phyloP scores from a whole-genome alignment of 2,888 invertebrate species.

The Drosophila borealis region DNA sequence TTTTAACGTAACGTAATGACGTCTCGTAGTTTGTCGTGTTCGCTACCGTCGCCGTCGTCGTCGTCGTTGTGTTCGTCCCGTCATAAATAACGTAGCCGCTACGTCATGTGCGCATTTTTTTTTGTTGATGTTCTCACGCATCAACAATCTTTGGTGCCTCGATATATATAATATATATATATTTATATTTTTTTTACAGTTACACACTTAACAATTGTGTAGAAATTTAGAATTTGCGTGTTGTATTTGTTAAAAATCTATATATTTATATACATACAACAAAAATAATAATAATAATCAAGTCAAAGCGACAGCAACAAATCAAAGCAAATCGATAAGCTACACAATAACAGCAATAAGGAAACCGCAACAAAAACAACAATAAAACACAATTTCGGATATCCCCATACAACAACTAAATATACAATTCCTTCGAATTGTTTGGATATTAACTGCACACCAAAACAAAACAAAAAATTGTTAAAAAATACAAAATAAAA shows the following conservation, averaged over 20 bases:
- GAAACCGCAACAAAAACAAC: slow-evolving; percentile 36
- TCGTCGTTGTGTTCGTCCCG: slow-evolving; percentile 11
- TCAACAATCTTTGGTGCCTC: slow-evolving; percentile 23
- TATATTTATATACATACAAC: slow-evolving; percentile 33
- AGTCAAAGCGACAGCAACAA: slow-evolving; percentile 6
- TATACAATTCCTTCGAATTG: slow-evolving; percentile 10
- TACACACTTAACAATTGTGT: slow-evolving; percentile 59
- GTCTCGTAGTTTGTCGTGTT: slow-evolving; percentile 39
- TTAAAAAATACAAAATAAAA: slow-evolving; percentile 3
- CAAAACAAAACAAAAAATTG: slow-evolving; percentile 7
- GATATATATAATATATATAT: slow-evolving; percentile 13
- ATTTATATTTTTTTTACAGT: slow-evolving; percentile 52
- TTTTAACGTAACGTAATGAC: slow-evolving; percentile 52
- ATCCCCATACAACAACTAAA: slow-evolving; percentile 20
- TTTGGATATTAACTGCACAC: slow-evolving; percentile 24
- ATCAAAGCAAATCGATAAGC: slow-evolving; percentile 18
- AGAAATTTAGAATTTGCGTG: slow-evolving; percentile 58
- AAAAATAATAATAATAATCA: slow-evolving; percentile 14
- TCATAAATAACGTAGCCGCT: slow-evolving; percentile 31
- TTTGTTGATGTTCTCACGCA: slow-evolving; percentile 29
- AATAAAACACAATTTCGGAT: slow-evolving; percentile 43
- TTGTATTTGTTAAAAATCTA: slow-evolving; percentile 59
- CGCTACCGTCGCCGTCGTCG: slow-evolving; percentile 14
- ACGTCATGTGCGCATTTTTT: slow-evolving; percentile 54
- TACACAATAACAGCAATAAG: slow-evolving; percentile 29